Evolutionary conservation across 2,888 invertebrate species (phyloP), one percentile per base, ranked within the genome.

Genomic region (Epiblema foenella): DNA sequence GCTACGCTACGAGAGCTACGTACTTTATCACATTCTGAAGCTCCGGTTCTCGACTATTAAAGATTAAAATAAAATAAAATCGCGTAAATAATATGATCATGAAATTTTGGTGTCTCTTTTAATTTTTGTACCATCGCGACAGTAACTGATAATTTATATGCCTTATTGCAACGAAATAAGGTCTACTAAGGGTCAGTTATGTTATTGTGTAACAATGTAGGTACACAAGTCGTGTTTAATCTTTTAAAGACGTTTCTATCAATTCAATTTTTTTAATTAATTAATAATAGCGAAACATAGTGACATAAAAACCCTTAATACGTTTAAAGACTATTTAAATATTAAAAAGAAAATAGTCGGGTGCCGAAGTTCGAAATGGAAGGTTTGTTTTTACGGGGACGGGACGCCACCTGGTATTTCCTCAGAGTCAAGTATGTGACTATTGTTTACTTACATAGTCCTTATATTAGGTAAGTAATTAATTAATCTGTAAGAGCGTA

Each of bases 1-100:
- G 60, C 56, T 74, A 60, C n/a, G 71, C 49, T 73, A 57, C 17
- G 57, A 49, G 58, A 59, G 59, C 17, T 15, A 29, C 37, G 60
- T 24, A 60, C 46, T 60, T 60, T 60, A 60, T 46, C 60, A 17
- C 46, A n/a, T 46, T 46, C 15, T 42, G 12, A 5, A 15, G n/a
- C 46, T 46, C 46, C 12, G 46, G 15, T n/a, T n/a, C 46, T n/a
- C n/a, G n/a, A 46, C n/a, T 46, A n/a, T 46, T 46, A n/a, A n/a
- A n/a, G n/a, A n/a, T 46, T n/a, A 7, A n/a, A 46, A 1, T 33
- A 8, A 4, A 4, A 29, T 5, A 29, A 7, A 46, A 7, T 46
- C 8, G 0, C 15, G 42, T 15, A 15, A 12, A 8, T 46, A 46
- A 4, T 8, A 46, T 46, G 7, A n/a, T 15, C 7, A 8, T 7